Evolutionary conservation across 2,113 vertebrate genomes (phyloP).

Genomic region (Microcebus griseorufus): DNA sequence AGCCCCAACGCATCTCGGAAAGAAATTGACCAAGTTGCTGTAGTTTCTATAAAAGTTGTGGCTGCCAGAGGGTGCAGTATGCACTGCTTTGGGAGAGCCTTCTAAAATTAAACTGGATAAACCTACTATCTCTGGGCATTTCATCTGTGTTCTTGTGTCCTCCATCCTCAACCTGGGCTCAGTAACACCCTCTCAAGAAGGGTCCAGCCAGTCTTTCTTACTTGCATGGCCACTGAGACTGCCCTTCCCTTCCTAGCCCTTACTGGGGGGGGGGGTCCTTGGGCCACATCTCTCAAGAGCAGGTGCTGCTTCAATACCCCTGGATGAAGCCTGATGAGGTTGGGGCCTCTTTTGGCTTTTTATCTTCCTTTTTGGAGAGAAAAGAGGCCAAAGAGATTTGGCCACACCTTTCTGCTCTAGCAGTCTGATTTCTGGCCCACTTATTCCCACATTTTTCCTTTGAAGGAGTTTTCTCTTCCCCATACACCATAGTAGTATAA

Average conservation of each 20-base stretch:
- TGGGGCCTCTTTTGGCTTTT: background rate
- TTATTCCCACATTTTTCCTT: background rate
- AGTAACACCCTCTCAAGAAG: background rate
- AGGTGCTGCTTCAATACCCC: background rate
- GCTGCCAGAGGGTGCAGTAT: background rate
- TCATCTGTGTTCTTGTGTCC: background rate
- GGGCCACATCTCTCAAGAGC: background rate
- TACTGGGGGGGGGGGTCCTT: background rate
- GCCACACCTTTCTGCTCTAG: background rate
- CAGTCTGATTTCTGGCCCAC: background rate
- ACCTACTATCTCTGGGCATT: background rate
- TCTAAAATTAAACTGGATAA: background rate
- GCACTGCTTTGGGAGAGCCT: background rate
- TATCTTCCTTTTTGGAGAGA: background rate
- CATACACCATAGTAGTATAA: background rate
- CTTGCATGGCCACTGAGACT: background rate
- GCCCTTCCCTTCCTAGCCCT: background rate
- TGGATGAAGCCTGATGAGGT: background rate
- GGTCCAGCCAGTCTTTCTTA: background rate
- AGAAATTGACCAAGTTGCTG: background rate
- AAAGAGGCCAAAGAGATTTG: background rate
- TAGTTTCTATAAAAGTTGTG: background rate
- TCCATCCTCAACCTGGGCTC: background rate
- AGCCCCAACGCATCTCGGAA: background rate
- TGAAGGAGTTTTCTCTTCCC: background rate